These are phyloP conservation scores for Therioaphis trifolii DNA, from an alignment of 2,888 invertebrate species.

Conservation along the genomic window DNA sequence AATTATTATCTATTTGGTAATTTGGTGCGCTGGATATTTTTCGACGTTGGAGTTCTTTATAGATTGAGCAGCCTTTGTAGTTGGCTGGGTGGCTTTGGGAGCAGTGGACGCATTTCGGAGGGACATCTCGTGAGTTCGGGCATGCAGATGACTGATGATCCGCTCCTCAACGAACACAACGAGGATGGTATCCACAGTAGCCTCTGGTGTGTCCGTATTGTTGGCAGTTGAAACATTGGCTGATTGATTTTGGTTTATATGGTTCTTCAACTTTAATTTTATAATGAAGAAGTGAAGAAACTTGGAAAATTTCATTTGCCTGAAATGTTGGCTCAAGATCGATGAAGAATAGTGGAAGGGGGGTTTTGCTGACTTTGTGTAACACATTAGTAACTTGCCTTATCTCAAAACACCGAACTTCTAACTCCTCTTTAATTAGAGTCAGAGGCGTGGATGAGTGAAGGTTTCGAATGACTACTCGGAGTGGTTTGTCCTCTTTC, in stretches of 20 bases:
- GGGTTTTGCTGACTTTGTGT: constrained; percentile 21
- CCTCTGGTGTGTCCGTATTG: constrained; percentile 14
- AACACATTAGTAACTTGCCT: constrained; percentile 20
- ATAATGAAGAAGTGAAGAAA: constrained; percentile 9
- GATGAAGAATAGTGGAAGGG: constrained; percentile 27
- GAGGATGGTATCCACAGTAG: constrained; percentile 2
- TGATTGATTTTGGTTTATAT: no score
- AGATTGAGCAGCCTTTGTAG: background rate
- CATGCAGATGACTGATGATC: constrained; percentile 1
- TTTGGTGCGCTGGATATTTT: background rate
- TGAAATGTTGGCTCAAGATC: constrained; percentile 9
- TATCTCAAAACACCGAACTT: constrained; percentile 28
- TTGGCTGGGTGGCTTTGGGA: constrained; percentile 25
- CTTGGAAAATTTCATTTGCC: constrained; percentile 8
- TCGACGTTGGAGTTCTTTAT: background rate
- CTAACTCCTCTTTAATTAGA: no score
- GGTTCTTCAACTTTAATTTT: no score
- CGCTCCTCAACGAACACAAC: constrained; percentile 9
- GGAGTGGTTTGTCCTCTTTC: constrained; percentile 35
- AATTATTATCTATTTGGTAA: no score
- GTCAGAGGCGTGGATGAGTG: constrained; percentile 28
- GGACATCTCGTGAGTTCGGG: background rate
- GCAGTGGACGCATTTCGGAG: background rate
- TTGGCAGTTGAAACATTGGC: constrained; percentile 37
- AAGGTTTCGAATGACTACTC: constrained; percentile 20